Evolutionary conservation across 2,797 vertebrate species (phyloP), one percentile per base, ranked within the genome.

Genomic region (Microhierax caerulescens): DNA sequence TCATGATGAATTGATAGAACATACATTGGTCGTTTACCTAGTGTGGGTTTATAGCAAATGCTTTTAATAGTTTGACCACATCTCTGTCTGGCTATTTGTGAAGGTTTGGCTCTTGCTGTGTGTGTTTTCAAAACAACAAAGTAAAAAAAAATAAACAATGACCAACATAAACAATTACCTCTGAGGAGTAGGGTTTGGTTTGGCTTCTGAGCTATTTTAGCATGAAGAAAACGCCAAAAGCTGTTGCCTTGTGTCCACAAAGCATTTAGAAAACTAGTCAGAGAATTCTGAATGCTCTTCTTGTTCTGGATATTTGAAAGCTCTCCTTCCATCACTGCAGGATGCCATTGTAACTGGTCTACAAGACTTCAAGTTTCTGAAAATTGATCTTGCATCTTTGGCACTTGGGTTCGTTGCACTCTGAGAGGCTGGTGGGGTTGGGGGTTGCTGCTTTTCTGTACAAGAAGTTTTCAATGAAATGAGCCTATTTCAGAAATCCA

Each of bases 251-350:
- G 32, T 75, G n/a, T 65, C 24, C 47, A 48, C 0, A 1, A 60
- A 90, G 51, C 15, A 4, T 91, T 74, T 59, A 5, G 60, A 47
- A 69, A 34, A 43, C 17, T 28, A 6, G 23, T 20, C 8, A 1
- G 73, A 75, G 53, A 76, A 61, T 80, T 83, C 34, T 30, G 41
- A 82, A 34, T 27, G 13, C 8, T 74, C 4, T 8, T 85, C 2
- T 13, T 15, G 10, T 36, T 51, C 15, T 2, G 0, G 2, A 2
- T 54, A 10, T n/a, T 78, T 60, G 41, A 68, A 70, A 34, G 11
- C 37, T 53, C 25, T 61, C 4, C 28, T 74, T 43, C 36, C 13
- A 4, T 30, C 3, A 0, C 39, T 72, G 22, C 18, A 27, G 36
- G 37, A 30, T 75, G 30, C 36, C 5, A 2, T 23, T n/a, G 21